Evolutionary conservation across 1,140 invertebrate species (phyloP).

Genomic region (Drosophila kanapiae): DNA sequence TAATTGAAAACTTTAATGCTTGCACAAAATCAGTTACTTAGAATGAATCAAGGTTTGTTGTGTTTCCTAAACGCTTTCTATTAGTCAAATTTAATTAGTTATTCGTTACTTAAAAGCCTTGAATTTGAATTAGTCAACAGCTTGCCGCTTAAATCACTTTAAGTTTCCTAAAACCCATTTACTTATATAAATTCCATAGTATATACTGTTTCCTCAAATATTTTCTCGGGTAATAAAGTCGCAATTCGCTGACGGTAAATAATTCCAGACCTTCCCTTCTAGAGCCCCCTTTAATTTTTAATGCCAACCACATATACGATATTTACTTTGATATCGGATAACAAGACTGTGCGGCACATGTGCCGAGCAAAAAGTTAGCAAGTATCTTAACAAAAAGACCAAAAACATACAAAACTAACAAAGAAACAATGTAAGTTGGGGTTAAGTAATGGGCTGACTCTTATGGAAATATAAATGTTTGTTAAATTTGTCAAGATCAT

Average conservation of each 20-base stretch:
- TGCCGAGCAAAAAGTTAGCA: conserved; percentile 28
- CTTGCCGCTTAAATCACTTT: not conserved
- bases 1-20: not conserved
- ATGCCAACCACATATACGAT: conserved; percentile 35
- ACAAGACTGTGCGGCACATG: conserved; percentile 48
- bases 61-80: conserved; percentile 9
- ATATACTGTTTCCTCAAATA: conserved; percentile 12
- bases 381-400: conserved; percentile 30
- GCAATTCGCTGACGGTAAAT: conserved; percentile 27
- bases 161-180: not conserved
- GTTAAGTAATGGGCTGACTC: conserved; percentile 10
- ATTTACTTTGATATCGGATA: conserved; percentile 42
- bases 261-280: conserved; percentile 4
- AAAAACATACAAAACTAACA: conserved; percentile 35
- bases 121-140: conserved; percentile 14
- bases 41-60: not conserved
- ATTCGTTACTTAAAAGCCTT: conserved; percentile 5
- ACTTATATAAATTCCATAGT: conserved; percentile 18
- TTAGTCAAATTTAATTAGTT: not conserved
- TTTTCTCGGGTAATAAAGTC: conserved; percentile 19
- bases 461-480: conserved; percentile 8
- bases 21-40: not conserved
- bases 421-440: conserved; percentile 8
- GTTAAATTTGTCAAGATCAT: conserved; percentile 20
- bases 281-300: conserved; percentile 17